Percentiles rank a stretch among this genome's conserved stretches.
These are phyloP conservation scores for Rhinolophus sinicus DNA, from an alignment of 2,113 vertebrate species.

Conservation along the genomic window DNA sequence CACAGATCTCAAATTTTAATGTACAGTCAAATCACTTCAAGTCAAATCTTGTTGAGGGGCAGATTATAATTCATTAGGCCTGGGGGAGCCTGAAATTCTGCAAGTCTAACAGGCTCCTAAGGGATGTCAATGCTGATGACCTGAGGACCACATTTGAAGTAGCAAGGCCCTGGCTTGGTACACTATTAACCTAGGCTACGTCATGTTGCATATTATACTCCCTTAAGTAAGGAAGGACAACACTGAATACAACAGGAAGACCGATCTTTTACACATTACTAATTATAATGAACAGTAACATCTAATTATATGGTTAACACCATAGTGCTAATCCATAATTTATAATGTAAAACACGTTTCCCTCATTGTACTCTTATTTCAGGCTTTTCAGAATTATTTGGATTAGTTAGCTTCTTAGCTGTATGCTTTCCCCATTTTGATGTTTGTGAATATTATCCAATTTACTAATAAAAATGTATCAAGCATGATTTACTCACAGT, in stretches of 20 bases:
- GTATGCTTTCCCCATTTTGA: slow-evolving; percentile 41
- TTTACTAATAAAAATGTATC: slow-evolving; percentile 62
- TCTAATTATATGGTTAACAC: neutral
- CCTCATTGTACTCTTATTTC: slow-evolving; percentile 19
- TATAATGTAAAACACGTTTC: neutral
- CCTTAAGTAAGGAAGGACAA: neutral
- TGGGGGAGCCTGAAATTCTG: neutral
- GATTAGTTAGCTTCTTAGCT: slow-evolving; percentile 41
- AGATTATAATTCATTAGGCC: neutral
- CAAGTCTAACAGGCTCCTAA: neutral
- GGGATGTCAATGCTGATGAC: neutral
- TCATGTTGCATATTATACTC: neutral
- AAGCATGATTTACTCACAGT: slow-evolving; percentile 28
- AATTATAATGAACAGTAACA: slow-evolving; percentile 21
- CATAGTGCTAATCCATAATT: neutral
- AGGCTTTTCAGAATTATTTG: slow-evolving; percentile 43
- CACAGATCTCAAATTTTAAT: slow-evolving; percentile 20
- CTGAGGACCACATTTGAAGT: neutral
- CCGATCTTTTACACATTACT: slow-evolving; percentile 18
- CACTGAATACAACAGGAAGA: slow-evolving; percentile 22
- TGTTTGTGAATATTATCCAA: slow-evolving; percentile 52
- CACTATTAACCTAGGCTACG: neutral
- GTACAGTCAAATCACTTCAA: neutral
- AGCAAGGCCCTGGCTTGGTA: neutral
- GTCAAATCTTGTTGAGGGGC: neutral